Base-by-base conservation (phyloP, 2,113 vertebrate genomes). In the Rhegmatorhina hoffmannsi region DNA sequence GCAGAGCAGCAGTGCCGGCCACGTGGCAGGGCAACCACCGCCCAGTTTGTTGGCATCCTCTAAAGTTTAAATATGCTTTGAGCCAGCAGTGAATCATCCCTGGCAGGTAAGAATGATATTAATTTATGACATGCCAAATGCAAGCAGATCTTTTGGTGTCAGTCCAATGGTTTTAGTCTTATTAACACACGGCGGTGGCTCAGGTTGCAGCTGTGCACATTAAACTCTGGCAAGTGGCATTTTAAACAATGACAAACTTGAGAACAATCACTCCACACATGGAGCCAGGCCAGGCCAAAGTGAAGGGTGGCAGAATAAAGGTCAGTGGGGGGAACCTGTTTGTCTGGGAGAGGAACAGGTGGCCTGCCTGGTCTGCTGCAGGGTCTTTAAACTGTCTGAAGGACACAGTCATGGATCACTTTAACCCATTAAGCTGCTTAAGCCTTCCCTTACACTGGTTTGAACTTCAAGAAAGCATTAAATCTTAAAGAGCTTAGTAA, bases 351-450 rank as follows among this genome's bases (percentile, higher is more conserved):
- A 97, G 96, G 96, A 95, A 95, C 94, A 96, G 96, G 89, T 95
- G 94, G 92, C 81, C 76, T 1, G n/a, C 80, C 63, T 94, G 85
- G 59, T 83, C 38, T 68, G 86, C 88, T 69, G 75, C 84, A 92
- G 90, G 81, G 91, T 91, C 91, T 95, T 97, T 96, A 92, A 88
- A 92, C 87, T 46, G 76, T 92, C 93, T 97, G 92, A 97, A 98
- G 97, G 96, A 95, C 95, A 96, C 90, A 86, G 91, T n/a, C 92
- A 79, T 75, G 91, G 90, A 95, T 95, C 95, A 91, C 82, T 96
- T 95, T 95, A 97, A 96, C 95, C 92, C 94, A 56, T 79, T 97
- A 97, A 97, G 95, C 97, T 86, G 91, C 95, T 97, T 97, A 96
- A 68, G 62, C 59, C 92, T 95, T 96, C 82, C 88, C 75, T 92